A percentile compares a stretch with the other conserved stretches of the same genome.
Evolutionary conservation across 1,140 invertebrate species (phyloP).

Genomic region (Drosophila burlai): DNA sequence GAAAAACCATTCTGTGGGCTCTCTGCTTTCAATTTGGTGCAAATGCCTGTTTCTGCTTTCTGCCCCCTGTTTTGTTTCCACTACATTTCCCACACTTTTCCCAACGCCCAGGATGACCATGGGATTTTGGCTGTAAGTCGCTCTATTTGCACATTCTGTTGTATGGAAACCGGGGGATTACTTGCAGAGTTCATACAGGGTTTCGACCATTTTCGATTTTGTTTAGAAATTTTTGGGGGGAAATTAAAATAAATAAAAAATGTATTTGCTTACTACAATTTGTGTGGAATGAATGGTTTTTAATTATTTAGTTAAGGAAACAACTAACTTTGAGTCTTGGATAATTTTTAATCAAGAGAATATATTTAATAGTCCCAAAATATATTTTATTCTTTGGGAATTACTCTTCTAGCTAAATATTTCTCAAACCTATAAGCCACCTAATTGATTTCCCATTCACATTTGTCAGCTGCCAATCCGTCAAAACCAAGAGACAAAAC

Average conservation of each 20-base stretch:
- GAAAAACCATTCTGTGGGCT: constrained; percentile 32
- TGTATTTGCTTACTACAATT: not conserved
- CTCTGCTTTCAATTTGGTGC: constrained; percentile 42
- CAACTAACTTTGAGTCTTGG: no score
- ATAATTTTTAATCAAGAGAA: not conserved
- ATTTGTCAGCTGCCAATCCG: constrained; percentile 3
- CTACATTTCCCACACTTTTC: constrained; percentile 41
- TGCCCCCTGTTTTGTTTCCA: constrained; percentile 31
- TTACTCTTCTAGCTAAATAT: not conserved
- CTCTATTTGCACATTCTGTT: constrained; percentile 31
- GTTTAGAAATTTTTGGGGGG: not conserved
- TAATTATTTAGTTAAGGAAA: not conserved
- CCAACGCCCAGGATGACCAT: constrained; percentile 28
- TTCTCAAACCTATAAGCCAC: not conserved
- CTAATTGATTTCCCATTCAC: constrained; percentile 7
- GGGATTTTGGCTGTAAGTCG: constrained; percentile 35
- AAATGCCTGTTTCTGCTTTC: constrained; percentile 33
- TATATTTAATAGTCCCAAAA: not conserved
- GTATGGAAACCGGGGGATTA: not conserved
- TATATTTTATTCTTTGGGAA: no score
- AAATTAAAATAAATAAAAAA: constrained; percentile 4
- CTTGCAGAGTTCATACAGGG: not conserved
- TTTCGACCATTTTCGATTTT: not conserved
- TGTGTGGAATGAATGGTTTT: no score
- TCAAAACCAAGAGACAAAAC: constrained; percentile 2